Base-by-base conservation (phyloP, 2,113 vertebrate species). In the Alouatta palliata region DNA sequence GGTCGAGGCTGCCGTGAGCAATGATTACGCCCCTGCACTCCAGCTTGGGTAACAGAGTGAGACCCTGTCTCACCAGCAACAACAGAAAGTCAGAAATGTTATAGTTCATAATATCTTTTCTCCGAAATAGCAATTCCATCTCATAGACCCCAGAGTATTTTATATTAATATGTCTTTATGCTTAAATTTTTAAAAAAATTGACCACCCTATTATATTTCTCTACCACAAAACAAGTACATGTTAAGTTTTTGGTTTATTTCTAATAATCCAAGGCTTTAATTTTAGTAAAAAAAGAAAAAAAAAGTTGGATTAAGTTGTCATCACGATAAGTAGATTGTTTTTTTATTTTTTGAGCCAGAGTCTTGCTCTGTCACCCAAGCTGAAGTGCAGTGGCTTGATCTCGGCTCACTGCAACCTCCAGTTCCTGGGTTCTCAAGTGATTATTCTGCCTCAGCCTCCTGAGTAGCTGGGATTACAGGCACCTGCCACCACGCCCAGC, bases 171-270 rank as follows among this genome's bases (percentile, higher is more conserved):
- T 1, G 16, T 68, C 70, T 86, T 86, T 91, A 68, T 91, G n/a
- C 43, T 85, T 75, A 49, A 61, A 37, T 94, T 93, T 43, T 58
- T 52, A 1, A 3, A 64, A 64, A 25, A 12, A 37, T 54, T 86
- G 4, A 8, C 54, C 3, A 83, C 5, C 20, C 12, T 75, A 25
- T 88, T 5, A 37, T 54, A 64, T 93, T 96, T 93, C 61, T 79
- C 58, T 58, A 17, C 90, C 64, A 71, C 30, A 79, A 70, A 89
- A 82, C 16, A 90, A 61, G 66, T 21, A 45, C 32, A 20, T 83
- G 32, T 6, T 52, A 83, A 47, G 43, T 56, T 85, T 94, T 92
- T 76, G 56, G 43, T 68, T 87, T 83, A 61, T 88, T 94, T 70
- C 19, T 90, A 40, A 7, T 45, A 73, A 76, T 43, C 56, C 58